phyloP scores from a whole-genome alignment of 2,888 invertebrate genomes.

The Limnephilus lunatus region DNA sequence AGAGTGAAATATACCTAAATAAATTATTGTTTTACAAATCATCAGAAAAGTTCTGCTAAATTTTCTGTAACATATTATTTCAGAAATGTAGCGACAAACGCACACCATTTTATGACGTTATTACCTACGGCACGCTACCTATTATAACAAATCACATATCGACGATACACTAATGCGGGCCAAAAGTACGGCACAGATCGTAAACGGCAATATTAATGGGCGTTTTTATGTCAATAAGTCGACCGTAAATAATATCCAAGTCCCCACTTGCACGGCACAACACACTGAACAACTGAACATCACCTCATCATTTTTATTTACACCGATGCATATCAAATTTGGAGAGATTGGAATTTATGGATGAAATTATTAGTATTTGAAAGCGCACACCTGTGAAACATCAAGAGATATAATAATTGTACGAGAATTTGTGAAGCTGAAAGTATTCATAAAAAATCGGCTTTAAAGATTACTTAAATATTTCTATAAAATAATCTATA shows the following conservation, averaged over 20 bases:
- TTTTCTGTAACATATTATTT: background rate
- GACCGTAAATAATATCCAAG: slow-evolving; percentile 47
- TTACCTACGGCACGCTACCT: background rate
- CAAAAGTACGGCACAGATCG: slow-evolving; percentile 50
- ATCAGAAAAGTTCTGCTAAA: background rate
- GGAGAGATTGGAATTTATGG: background rate
- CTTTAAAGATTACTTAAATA: no score
- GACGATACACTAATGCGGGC: slow-evolving; percentile 57
- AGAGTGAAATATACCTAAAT: no score
- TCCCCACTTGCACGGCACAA: slow-evolving; percentile 45
- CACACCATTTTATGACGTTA: background rate
- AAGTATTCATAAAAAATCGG: no score
- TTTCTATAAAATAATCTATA: no score
- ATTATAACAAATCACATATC: slow-evolving; percentile 42
- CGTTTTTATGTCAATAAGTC: slow-evolving; percentile 62
- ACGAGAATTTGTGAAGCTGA: no score
- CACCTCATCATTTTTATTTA: slow-evolving; percentile 56
- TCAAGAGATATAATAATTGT: no score
- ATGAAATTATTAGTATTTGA: background rate
- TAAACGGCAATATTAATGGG: slow-evolving; percentile 60
- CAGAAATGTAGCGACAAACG: background rate
- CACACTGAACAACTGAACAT: slow-evolving; percentile 39
- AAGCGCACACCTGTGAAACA: no score
- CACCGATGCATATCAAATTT: slow-evolving; percentile 40
- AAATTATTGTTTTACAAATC: background rate